Evolutionary conservation across 2,888 invertebrate species (phyloP).

Genomic region (Lycia hirtaria): DNA sequence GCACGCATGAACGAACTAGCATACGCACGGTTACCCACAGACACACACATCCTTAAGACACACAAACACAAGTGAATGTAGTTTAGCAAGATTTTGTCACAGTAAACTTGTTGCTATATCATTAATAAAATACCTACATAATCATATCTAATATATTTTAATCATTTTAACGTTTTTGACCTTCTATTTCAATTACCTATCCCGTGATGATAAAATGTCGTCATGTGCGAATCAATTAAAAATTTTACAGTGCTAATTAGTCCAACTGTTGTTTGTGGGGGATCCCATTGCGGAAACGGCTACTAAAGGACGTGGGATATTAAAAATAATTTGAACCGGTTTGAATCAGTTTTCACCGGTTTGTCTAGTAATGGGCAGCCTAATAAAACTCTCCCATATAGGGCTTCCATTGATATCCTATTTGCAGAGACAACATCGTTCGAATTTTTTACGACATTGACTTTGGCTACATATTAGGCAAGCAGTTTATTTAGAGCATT

Average conservation of each 20-base stretch:
- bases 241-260: conserved; percentile 41
- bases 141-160: conserved; percentile 12
- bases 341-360: conserved; percentile 23
- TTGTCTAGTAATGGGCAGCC: not conserved
- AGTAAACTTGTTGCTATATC: conserved; percentile 10
- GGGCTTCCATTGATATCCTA: conserved; percentile 18
- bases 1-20: too few species aligned
- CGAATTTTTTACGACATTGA: conserved; percentile 23
- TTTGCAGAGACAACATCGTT: conserved; percentile 13
- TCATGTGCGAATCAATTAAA: conserved; percentile 54
- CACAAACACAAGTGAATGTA: conserved; percentile 11
- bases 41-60: too few species aligned
- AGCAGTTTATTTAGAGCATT: conserved; percentile 23
- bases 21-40: too few species aligned
- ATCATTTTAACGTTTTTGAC: conserved; percentile 28
- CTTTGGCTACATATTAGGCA: conserved; percentile 19
- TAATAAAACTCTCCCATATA: conserved; percentile 18
- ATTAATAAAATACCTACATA: conserved; percentile 3
- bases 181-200: conserved; percentile 35
- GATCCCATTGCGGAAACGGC: conserved; percentile 60
- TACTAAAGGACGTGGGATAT: conserved; percentile 54
- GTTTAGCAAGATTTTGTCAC: conserved; percentile 11
- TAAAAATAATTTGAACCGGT: conserved; percentile 51
- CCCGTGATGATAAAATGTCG: conserved; percentile 41
- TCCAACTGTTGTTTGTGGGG: conserved; percentile 42